These are phyloP conservation scores for Galleria mellonella DNA, from an alignment of 1,140 invertebrate genomes.

Conservation along the genomic window DNA sequence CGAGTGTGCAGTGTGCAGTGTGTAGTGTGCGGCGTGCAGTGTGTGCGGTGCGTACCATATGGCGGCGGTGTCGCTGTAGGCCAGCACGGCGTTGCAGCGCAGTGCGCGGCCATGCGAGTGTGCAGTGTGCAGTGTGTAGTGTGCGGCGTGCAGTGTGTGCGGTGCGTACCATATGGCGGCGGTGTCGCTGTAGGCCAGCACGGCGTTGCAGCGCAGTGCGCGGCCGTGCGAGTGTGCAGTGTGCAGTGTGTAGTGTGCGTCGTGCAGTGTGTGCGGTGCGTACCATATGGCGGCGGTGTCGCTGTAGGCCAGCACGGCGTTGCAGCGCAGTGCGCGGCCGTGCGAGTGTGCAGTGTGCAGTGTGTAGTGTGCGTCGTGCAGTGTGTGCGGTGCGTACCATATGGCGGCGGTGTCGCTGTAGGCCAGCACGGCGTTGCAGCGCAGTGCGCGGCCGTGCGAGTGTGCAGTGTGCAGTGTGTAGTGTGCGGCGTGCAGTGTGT, in stretches of 20 bases:
- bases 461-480: conserved; percentile 24
- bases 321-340: conserved; percentile 93
- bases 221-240: conserved; percentile 88
- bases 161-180: conserved; percentile 79
- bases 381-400: too few species aligned
- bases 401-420: too few species aligned
- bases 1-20: too few species aligned
- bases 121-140: conserved; percentile 65
- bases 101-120: conserved; percentile 93
- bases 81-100: conserved; percentile 94
- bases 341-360: conserved; percentile 92
- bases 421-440: too few species aligned
- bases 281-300: too few species aligned
- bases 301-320: too few species aligned
- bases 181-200: conserved; percentile 92
- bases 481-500: not conserved
- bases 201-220: conserved; percentile 94
- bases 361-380: too few species aligned
- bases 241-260: too few species aligned
- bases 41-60: conserved; percentile 69
- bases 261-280: too few species aligned
- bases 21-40: too few species aligned
- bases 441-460: conserved; percentile 47
- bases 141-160: too few species aligned
- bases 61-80: conserved; percentile 91